A percentile compares a stretch with the other conserved stretches of the same genome.
Conservation (phyloP, 2,113 vertebrate species). For the Scomber colias region DNA sequence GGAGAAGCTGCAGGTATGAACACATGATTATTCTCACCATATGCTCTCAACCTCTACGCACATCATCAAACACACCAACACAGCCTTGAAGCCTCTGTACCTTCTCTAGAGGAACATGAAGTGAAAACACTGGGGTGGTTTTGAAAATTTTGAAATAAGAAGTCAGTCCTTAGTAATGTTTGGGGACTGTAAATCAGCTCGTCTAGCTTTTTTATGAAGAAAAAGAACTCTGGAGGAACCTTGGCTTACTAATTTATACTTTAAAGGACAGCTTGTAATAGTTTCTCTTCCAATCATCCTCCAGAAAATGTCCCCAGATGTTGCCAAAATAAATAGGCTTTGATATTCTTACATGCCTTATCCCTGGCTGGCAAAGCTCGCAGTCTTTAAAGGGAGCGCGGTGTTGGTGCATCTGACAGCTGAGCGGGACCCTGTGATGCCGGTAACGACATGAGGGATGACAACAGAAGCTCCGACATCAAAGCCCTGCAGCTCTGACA, state of each 20-base stretch:
- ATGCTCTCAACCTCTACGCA: constrained; percentile 2
- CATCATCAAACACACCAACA: neutral
- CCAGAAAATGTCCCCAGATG: constrained; percentile 45
- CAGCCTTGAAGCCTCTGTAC: neutral
- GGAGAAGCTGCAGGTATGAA: neutral
- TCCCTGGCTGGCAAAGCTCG: constrained; percentile 27
- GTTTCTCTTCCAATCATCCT: constrained; percentile 25
- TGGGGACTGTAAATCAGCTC: constrained; percentile 5
- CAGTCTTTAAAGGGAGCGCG: constrained; percentile 19
- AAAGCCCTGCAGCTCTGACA: constrained; percentile 34
- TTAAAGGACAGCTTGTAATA: constrained; percentile 14
- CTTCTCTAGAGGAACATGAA: neutral
- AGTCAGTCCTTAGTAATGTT: neutral
- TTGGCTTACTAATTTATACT: constrained; percentile 19
- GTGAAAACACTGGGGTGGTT: constrained; percentile 5
- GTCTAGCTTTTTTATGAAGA: neutral
- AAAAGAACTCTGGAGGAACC: neutral
- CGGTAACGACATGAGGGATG: constrained; percentile 9
- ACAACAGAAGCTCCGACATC: constrained; percentile 24
- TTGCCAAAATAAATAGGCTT: constrained; percentile 52
- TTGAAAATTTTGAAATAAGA: constrained; percentile 33
- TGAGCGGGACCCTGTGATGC: constrained; percentile 21
- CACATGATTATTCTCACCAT: constrained; percentile 4
- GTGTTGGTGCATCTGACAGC: constrained; percentile 34
- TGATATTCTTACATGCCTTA: constrained; percentile 42